A percentile compares a stretch with the other conserved stretches of the same genome.
Evolutionary conservation across 2,113 vertebrate genomes (phyloP).

Genomic region (Seriola dumerili): DNA sequence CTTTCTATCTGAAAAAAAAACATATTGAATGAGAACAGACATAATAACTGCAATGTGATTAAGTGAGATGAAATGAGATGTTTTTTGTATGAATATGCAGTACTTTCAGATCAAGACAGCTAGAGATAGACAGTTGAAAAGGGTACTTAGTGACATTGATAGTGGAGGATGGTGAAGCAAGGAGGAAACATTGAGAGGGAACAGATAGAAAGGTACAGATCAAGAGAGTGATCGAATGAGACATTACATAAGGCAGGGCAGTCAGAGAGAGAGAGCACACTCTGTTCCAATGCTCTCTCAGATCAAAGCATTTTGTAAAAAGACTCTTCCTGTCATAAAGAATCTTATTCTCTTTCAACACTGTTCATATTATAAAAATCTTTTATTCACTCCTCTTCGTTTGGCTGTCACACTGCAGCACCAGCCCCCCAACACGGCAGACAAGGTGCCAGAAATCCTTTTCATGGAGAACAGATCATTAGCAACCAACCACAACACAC

Average conservation of each 20-base stretch:
- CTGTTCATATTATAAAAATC: conserved; percentile 36
- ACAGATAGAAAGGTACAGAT: conserved; percentile 32
- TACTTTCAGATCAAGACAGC: neutral
- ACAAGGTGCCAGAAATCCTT: conserved; percentile 14
- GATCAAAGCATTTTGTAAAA: conserved; percentile 68
- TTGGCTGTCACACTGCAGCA: conserved; percentile 20
- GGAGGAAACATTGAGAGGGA: conserved; percentile 18
- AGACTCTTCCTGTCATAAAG: conserved; percentile 41
- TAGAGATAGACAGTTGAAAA: neutral
- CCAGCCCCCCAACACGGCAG: conserved; percentile 39
- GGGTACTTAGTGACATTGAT: conserved; percentile 3
- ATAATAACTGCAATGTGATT: neutral
- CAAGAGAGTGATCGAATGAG: conserved; percentile 44
- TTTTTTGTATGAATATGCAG: neutral
- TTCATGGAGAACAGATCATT: neutral
- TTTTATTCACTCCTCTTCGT: conserved; percentile 24
- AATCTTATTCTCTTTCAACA: conserved; percentile 44
- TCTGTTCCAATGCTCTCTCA: conserved; percentile 28
- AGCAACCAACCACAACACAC: neutral
- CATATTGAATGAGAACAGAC: neutral
- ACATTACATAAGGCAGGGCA: conserved; percentile 42
- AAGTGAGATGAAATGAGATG: neutral
- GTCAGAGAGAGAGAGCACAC: conserved; percentile 2
- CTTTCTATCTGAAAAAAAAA: neutral
- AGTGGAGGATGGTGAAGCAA: conserved; percentile 27